These are phyloP conservation scores for Falco berigora DNA, from an alignment of 2,797 vertebrate species.

Conservation along the genomic window DNA sequence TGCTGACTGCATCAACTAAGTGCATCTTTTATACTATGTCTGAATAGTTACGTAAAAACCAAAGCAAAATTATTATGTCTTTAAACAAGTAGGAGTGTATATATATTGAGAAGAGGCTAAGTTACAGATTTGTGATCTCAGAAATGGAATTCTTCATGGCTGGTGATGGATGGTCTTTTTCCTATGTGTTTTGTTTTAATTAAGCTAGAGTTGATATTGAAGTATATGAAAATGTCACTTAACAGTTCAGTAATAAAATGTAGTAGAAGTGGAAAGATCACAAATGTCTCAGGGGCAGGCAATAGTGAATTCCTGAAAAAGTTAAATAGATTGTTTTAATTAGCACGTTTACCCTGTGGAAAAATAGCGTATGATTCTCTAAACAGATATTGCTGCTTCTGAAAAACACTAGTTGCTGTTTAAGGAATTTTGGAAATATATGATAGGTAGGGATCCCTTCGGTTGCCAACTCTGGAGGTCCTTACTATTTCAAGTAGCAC, in stretches of 20 bases:
- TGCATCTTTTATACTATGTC: background rate
- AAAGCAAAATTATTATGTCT: background rate
- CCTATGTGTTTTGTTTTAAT: background rate
- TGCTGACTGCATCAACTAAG: background rate
- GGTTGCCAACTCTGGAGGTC: background rate
- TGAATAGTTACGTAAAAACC: background rate
- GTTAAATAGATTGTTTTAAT: background rate
- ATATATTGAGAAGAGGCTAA: background rate
- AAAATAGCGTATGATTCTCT: background rate
- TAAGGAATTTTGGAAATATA: background rate
- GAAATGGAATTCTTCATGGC: background rate
- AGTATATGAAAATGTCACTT: background rate
- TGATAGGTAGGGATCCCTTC: background rate
- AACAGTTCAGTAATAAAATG: background rate
- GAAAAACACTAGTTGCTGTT: background rate
- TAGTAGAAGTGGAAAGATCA: background rate
- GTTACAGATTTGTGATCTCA: background rate
- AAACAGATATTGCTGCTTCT: background rate
- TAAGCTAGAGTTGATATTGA: background rate
- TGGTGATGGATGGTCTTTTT: background rate
- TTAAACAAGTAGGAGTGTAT: background rate
- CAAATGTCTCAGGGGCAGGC: background rate
- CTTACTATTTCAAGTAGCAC: background rate
- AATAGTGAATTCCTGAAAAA: background rate
- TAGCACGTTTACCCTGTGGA: background rate